These are phyloP conservation scores for Gobio gobio DNA, from an alignment of 2,113 vertebrate genomes.

Conservation along the genomic window DNA sequence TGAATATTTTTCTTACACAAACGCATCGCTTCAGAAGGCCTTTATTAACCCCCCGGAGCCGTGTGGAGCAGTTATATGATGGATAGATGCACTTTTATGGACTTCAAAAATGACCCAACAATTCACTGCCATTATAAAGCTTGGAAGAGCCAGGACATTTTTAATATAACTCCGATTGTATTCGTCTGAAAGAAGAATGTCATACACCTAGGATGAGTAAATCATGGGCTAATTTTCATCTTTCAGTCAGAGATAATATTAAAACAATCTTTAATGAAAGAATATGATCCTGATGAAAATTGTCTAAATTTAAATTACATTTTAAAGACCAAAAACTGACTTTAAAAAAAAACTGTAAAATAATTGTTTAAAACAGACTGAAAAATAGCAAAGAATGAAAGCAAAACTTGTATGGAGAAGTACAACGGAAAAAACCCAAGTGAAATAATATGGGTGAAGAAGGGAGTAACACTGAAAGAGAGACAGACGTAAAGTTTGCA, in stretches of 20 bases:
- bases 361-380: neutral
- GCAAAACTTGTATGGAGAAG: neutral
- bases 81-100: no score
- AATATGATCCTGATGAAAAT: neutral
- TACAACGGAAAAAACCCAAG: neutral
- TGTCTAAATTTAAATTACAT: neutral
- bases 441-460: neutral
- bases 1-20: no score
- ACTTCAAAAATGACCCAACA: no score
- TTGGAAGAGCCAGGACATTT: no score
- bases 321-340: neutral
- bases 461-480: slow-evolving; percentile 4
- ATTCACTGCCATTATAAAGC: no score
- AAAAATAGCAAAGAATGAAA: neutral
- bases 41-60: no score
- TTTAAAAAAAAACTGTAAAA: neutral
- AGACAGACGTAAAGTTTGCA: neutral
- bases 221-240: no score
- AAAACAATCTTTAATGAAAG: neutral
- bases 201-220: no score
- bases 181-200: no score
- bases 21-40: no score
- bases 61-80: no score
- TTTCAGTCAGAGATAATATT: neutral
- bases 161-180: no score